Evolutionary conservation across 2,888 invertebrate species (phyloP).

Genomic region (Ptychoptera contaminata): DNA sequence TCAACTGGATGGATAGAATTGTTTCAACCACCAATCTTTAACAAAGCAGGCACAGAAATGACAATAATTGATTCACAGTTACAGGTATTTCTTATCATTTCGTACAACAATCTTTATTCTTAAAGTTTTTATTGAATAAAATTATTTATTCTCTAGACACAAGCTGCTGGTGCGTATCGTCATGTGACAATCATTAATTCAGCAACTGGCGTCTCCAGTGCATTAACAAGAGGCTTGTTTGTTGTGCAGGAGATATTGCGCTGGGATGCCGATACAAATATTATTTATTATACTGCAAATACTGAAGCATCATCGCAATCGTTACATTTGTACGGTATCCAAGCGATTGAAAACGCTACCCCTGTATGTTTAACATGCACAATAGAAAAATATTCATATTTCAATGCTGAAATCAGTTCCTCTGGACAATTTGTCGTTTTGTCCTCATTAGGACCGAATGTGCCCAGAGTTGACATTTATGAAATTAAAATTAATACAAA

Average conservation of each 20-base stretch:
- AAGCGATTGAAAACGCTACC: conserved; percentile 31
- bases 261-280: conserved; percentile 49
- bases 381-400: conserved; percentile 24
- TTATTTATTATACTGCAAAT: conserved; percentile 74
- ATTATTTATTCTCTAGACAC: not conserved
- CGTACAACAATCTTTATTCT: not conserved
- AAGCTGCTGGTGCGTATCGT: conserved; percentile 39
- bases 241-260: conserved; percentile 57
- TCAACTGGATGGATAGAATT: conserved; percentile 63
- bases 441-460: conserved; percentile 68
- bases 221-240: conserved; percentile 45
- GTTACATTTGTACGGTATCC: conserved; percentile 65
- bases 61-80: conserved; percentile 58
- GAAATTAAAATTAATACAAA: conserved; percentile 12
- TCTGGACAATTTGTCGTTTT: conserved; percentile 52
- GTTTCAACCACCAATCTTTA: conserved; percentile 54
- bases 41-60: conserved; percentile 47
- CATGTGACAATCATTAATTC: conserved; percentile 43
- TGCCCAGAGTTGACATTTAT: conserved; percentile 57
- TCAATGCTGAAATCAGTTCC: conserved; percentile 46
- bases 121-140: not conserved
- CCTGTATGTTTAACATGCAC: conserved; percentile 62
- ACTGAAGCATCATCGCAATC: conserved; percentile 56
- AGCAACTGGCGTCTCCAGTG: conserved; percentile 20
- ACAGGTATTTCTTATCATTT: too few species aligned